Evolutionary conservation across 2,888 invertebrate species (phyloP).

Genomic region (Laspeyria flexula): DNA sequence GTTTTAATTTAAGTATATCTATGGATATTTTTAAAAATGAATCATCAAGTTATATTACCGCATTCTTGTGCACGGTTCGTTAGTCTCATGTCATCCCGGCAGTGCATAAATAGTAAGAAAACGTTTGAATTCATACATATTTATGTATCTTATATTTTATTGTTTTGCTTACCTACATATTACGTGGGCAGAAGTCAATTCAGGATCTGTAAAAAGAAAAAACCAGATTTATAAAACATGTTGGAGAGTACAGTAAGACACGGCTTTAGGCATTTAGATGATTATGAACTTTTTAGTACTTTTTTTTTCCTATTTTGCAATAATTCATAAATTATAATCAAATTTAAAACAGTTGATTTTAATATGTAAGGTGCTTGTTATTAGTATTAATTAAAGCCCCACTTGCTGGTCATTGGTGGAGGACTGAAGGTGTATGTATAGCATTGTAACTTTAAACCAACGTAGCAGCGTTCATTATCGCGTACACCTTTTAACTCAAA

Average conservation of each 20-base stretch:
- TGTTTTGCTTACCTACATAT: slow-evolving; percentile 60
- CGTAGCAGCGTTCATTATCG: slow-evolving; percentile 16
- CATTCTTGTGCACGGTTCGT: slow-evolving; percentile 11
- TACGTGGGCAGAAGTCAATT: slow-evolving; percentile 39
- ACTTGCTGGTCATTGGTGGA: background rate
- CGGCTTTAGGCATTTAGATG: no score
- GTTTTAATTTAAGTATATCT: background rate
- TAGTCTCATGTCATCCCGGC: slow-evolving; percentile 14
- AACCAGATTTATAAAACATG: no score
- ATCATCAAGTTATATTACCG: slow-evolving; percentile 10
- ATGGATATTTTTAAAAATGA: background rate
- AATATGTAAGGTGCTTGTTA: no score
- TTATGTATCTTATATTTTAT: background rate
- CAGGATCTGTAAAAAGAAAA: slow-evolving; percentile 45
- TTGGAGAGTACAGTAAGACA: no score
- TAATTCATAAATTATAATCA: no score
- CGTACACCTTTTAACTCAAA: slow-evolving; percentile 13
- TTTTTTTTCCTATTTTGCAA: no score
- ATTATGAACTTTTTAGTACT: no score
- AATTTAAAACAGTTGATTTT: no score
- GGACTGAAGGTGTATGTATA: background rate
- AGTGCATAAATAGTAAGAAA: slow-evolving; percentile 2
- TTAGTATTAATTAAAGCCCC: no score
- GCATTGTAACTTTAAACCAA: slow-evolving; percentile 21
- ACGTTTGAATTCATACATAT: slow-evolving; percentile 8